Evolutionary conservation across 2,888 invertebrate genomes (phyloP), one percentile per base, ranked within the genome.

Genomic region (Macropis europaea): DNA sequence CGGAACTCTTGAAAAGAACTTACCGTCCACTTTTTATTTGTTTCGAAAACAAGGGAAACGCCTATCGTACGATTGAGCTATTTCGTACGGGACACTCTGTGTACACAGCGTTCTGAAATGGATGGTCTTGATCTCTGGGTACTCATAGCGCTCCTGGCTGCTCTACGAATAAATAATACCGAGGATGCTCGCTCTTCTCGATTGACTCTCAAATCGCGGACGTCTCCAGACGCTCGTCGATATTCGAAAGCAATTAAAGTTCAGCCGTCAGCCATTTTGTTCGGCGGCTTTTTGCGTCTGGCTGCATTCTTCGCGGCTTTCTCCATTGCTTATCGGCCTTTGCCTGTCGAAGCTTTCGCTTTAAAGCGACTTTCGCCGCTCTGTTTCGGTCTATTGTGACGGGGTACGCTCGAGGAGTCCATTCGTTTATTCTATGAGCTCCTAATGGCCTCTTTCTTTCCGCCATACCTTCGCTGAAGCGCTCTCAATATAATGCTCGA

Each of bases 191-290:
- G 45, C 13, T 19, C 19, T 50, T 53, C 34, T 13, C 56, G 38
- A 76, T 73, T 73, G 74, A 70, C 64, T 75, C 71, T 61, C 48
- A 79, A 77, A 81, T 77, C 61, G 43, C 60, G 66, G 30, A 61
- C 50, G 47, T 42, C 43, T 42, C 67, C 38, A 59, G 64, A 69
- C 57, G 62, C 60, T 76, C 78, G 71, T 81, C 78, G 78, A 81
- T 78, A 81, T 78, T 81, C 76, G 36, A 70, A 78, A 72, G 81
- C 74, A 76, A 81, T 81, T 81, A 81, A 81, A 81, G 50, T 63
- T 81, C 64, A 43, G 43, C 52, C 22, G 36, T 60, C 42, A 9
- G 19, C 40, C 30, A 52, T 66, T 67, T 64, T 56, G 36, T 45
- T 32, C 64, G 40, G 42, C 26, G 42, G 45, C 47, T 50, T 59